phyloP scores from a whole-genome alignment of 2,888 invertebrate genomes.

The Sialis fuliginosa region DNA sequence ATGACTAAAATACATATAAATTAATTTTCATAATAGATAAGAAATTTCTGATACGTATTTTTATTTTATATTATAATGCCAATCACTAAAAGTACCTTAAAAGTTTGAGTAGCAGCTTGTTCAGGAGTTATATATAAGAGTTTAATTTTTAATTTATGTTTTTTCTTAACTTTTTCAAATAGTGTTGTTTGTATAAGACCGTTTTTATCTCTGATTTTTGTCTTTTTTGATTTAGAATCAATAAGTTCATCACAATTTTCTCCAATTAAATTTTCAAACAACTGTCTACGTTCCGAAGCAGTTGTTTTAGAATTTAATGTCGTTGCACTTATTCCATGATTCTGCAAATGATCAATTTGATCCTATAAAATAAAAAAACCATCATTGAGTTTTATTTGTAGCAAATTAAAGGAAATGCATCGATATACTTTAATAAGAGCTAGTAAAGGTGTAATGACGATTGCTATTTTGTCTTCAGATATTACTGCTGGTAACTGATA shows the following conservation, averaged over 20 bases:
- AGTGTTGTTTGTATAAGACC: constrained; percentile 4
- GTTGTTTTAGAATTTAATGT: constrained; percentile 87
- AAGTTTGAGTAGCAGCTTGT: constrained; percentile 68
- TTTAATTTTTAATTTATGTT: constrained; percentile 26
- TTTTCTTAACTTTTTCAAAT: constrained; percentile 2
- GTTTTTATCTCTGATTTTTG: not conserved
- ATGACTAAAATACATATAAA: constrained; percentile 22
- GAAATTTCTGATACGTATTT: constrained; percentile 1
- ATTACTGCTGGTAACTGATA: constrained; percentile 90
- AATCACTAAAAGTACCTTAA: constrained; percentile 29
- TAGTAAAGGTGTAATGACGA: constrained; percentile 90
- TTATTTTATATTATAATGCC: not conserved
- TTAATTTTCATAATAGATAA: constrained; percentile 4
- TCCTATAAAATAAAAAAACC: constrained; percentile 34
- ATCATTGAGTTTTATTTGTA: constrained; percentile 4
- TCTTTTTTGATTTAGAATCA: not conserved
- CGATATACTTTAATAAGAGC: constrained; percentile 68
- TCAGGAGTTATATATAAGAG: constrained; percentile 95
- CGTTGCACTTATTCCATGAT: constrained; percentile 62
- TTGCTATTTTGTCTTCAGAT: constrained; percentile 59
- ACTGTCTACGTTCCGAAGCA: constrained; percentile 52
- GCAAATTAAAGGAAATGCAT: not conserved
- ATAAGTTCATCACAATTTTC: constrained; percentile 10
- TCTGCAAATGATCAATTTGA: constrained; percentile 75
- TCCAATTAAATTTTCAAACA: constrained; percentile 59